A percentile compares a stretch with the other conserved stretches of the same genome.
phyloP scores from a whole-genome alignment of 2,888 invertebrate genomes.

The Trichogramma dendrolimi region DNA sequence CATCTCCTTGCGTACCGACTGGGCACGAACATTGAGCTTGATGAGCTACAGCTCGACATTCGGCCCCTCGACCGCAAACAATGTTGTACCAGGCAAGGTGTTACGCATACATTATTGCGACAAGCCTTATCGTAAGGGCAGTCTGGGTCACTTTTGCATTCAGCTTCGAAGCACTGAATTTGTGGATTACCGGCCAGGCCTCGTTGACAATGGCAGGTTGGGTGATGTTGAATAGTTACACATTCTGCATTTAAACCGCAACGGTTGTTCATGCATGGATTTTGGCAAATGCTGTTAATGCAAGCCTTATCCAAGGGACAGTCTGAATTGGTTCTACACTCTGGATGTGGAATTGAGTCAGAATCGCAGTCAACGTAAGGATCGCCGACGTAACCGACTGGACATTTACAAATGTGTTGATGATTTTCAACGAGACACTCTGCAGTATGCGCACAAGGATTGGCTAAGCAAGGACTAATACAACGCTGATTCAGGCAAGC shows the following conservation, averaged over 20 bases:
- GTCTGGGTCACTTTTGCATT: conserved; percentile 72
- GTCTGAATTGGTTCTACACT: conserved; percentile 70
- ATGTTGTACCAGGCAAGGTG: conserved; percentile 67
- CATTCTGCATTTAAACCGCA: conserved; percentile 82
- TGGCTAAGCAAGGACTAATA: conserved; percentile 70
- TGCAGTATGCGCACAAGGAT: conserved; percentile 74
- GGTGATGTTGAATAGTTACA: conserved; percentile 70
- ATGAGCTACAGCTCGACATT: conserved; percentile 72
- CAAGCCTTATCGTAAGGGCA: conserved; percentile 84
- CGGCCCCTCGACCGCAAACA: conserved; percentile 75
- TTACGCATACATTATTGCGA: conserved; percentile 72
- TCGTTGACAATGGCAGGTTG: conserved; percentile 77
- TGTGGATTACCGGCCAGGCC: conserved; percentile 87
- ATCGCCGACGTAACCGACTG: conserved; percentile 70
- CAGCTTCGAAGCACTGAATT: conserved; percentile 80
- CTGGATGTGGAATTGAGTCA: conserved; percentile 56
- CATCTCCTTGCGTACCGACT: conserved; percentile 79
- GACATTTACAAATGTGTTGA: conserved; percentile 73
- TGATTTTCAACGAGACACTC: conserved; percentile 74
- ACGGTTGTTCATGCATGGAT: conserved; percentile 76
- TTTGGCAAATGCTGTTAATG: conserved; percentile 72
- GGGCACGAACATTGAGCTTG: conserved; percentile 79
- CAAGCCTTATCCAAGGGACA: conserved; percentile 77
- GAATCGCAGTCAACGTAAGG: conserved; percentile 73
- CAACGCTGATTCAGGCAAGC: conserved; percentile 71